These are phyloP conservation scores for Yponomeuta plumbellus DNA, from an alignment of 2,888 invertebrate genomes.

Conservation along the genomic window DNA sequence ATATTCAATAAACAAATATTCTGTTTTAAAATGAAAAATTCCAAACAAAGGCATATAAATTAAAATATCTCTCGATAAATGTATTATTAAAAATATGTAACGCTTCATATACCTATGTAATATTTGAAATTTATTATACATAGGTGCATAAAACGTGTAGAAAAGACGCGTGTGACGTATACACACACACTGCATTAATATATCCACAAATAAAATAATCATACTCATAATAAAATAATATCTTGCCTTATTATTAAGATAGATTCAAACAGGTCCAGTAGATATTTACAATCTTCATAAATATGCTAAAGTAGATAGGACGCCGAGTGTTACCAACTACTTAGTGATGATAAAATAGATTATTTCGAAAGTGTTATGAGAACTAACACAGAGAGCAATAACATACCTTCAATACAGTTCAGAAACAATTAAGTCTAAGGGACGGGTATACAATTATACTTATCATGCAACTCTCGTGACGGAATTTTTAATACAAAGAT, in stretches of 20 bases:
- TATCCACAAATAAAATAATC: neutral
- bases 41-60: neutral
- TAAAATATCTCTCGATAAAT: neutral
- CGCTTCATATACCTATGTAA: neutral
- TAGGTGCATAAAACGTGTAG: neutral
- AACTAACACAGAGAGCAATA: neutral
- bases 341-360: neutral
- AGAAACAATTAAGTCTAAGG: neutral
- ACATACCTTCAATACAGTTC: neutral
- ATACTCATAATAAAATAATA: neutral
- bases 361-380: neutral
- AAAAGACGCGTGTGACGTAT: neutral
- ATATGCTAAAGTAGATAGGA: neutral
- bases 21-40: neutral
- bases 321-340: neutral
- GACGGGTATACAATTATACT: neutral
- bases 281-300: neutral
- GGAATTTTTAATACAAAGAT: neutral
- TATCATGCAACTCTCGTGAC: neutral
- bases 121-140: neutral
- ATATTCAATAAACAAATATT: neutral
- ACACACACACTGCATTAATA: neutral
- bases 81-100: neutral
- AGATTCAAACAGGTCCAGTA: conserved; percentile 8
- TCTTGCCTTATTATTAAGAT: conserved; percentile 14